Base-by-base conservation (phyloP, 2,888 invertebrate genomes). In the Acrocera orbiculus region DNA sequence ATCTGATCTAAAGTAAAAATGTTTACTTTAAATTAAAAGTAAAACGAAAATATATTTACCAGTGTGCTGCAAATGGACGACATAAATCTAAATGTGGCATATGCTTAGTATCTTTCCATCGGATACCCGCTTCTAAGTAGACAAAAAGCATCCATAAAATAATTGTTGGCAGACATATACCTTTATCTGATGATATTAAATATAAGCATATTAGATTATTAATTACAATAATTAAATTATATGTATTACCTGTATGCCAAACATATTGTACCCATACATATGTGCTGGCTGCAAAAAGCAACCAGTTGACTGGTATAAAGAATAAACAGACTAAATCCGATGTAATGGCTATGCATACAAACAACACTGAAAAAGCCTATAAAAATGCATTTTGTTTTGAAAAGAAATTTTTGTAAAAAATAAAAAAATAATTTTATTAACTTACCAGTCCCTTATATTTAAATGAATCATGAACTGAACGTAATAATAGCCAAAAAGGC, bases 231-330 rank as follows among this genome's bases (percentile, higher is more conserved):
- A 22, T 22, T 4, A 22, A 22, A 22, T 22, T 10, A 22, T 9
- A 11, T 11, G 3, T 23, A 23, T 44, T 65, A 82, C 92, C 90
- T 70, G 90, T 87, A 63, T 89, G 87, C 92, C 92, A 95, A 44
- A 93, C 86, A 62, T 89, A 92, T 63, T 95, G 93, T 54, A 95
- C 86, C 93, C 93, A 96, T 43, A 96, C 93, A 63, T 95, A 96
- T 53, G 93, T 93, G 65, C 92, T 92, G 52, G 95, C 95, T 42
- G 87, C 85, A 62, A 96, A 93, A 64, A 95, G 90, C 58, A 93
- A 71, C 81, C 92, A 92, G 62, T 93, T 87, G 49, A 93, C 80
- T 46, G 96, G 96, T 68, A 98, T 90, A 66, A 95, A 92, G 67
- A 96, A 86, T 67, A 87, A 92, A 70, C 93, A 96, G 64, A 96